These are phyloP conservation scores for Diabrotica undecimpunctata DNA, from an alignment of 1,140 invertebrate genomes.

Conservation along the genomic window DNA sequence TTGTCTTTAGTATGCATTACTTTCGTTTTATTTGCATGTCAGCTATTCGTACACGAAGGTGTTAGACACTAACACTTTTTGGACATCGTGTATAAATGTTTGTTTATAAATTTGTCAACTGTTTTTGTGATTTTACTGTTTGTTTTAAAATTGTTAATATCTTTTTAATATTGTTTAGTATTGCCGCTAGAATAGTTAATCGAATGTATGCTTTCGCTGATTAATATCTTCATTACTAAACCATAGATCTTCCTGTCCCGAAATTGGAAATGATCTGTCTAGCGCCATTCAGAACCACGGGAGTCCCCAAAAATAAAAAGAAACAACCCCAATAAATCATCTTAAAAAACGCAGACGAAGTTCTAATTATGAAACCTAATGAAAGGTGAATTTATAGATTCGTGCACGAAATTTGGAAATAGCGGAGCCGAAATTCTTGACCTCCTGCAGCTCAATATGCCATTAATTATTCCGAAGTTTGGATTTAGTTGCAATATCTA, in stretches of 20 bases:
- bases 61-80: too few species aligned
- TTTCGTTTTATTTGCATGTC: too few species aligned
- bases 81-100: too few species aligned
- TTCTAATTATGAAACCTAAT: constrained; percentile 3
- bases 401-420: neutral
- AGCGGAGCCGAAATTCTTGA: neutral
- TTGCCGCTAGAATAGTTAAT: too few species aligned
- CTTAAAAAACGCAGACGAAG: neutral
- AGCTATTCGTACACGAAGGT: too few species aligned
- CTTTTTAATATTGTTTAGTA: too few species aligned
- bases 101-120: too few species aligned
- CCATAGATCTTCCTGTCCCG: neutral
- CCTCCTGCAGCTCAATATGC: neutral
- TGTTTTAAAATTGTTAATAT: too few species aligned
- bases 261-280: neutral
- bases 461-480: constrained; percentile 3
- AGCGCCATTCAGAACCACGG: neutral
- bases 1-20: too few species aligned
- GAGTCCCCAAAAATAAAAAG: neutral
- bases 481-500: neutral
- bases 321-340: neutral
- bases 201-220: too few species aligned
- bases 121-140: too few species aligned
- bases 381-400: neutral
- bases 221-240: too few species aligned